These are phyloP conservation scores for Parnassius mnemosyne DNA, from an alignment of 2,888 invertebrate genomes.

Conservation along the genomic window DNA sequence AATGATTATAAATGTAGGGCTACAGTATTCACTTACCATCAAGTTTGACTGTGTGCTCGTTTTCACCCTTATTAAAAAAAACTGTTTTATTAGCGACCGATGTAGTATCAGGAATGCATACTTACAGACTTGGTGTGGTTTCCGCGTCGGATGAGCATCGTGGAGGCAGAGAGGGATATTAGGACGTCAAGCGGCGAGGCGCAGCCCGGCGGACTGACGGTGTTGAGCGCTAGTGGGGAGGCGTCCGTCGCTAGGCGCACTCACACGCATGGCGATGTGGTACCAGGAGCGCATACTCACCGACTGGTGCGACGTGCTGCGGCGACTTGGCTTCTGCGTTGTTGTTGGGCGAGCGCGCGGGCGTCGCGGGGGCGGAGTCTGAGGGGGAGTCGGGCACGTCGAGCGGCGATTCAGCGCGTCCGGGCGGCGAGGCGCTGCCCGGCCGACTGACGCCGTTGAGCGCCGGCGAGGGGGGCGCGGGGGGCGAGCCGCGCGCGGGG, in stretches of 20 bases:
- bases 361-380: conserved; percentile 36
- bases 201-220: conserved; percentile 16
- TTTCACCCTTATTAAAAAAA: no score
- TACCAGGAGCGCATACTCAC: conserved; percentile 78
- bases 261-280: neutral
- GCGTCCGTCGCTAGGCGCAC: neutral
- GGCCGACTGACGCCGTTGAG: conserved; percentile 32
- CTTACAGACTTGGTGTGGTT: conserved; percentile 28
- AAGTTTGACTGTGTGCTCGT: no score
- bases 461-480: conserved; percentile 33
- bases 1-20: no score
- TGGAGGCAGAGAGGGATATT: conserved; percentile 33
- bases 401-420: conserved; percentile 8
- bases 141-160: conserved; percentile 4
- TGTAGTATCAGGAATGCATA: neutral
- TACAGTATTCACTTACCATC: no score
- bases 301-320: conserved; percentile 49
- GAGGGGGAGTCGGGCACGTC: conserved; percentile 27
- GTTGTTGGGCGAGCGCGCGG: conserved; percentile 44
- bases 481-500: conserved; percentile 20
- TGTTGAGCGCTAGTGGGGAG: conserved; percentile 36
- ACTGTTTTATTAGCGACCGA: no score
- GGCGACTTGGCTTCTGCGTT: conserved; percentile 34
- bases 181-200: conserved; percentile 20
- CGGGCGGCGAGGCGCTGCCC: neutral